Conservation (phyloP, 2,888 invertebrate species). For the Cryptocephalus moraei region DNA sequence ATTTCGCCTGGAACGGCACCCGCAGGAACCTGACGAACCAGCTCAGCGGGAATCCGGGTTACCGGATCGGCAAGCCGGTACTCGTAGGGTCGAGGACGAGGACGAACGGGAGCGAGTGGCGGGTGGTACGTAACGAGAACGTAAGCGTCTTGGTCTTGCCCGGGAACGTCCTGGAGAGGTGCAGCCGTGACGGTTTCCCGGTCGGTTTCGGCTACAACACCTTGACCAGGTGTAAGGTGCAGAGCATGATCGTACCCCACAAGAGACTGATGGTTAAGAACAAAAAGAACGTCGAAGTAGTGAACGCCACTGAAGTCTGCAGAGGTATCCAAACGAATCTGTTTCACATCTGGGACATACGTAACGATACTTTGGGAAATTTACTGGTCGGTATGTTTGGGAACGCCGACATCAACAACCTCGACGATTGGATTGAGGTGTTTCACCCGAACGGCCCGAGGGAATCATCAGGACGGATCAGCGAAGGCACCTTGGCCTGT, state of each 20-base stretch:
- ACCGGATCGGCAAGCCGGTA: conserved; percentile 55
- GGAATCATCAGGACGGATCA: conserved; percentile 27
- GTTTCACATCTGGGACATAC: conserved; percentile 21
- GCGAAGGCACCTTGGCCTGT: conserved; percentile 28
- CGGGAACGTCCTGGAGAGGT: conserved; percentile 23
- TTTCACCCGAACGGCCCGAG: conserved; percentile 30
- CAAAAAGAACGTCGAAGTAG: neutral
- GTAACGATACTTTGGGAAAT: conserved; percentile 20
- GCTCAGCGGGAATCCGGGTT: conserved; percentile 71
- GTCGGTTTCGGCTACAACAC: conserved; percentile 43
- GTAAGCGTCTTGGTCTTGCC: conserved; percentile 35
- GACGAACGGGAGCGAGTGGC: conserved; percentile 23
- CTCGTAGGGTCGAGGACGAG: conserved; percentile 37
- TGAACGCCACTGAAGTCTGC: conserved; percentile 26
- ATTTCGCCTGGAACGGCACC: conserved; percentile 29
- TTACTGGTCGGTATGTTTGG: conserved; percentile 40
- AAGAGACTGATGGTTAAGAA: conserved; percentile 9
- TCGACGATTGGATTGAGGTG: conserved; percentile 42
- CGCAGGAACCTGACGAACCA: conserved; percentile 23
- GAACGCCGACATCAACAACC: conserved; percentile 35
- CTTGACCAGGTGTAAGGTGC: conserved; percentile 38
- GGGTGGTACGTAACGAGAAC: conserved; percentile 19
- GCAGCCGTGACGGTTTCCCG: conserved; percentile 31
- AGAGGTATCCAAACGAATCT: conserved; percentile 27
- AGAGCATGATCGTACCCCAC: conserved; percentile 7